Evolutionary conservation across 2,888 invertebrate genomes (phyloP).

Genomic region (Hypercompe scribonia): DNA sequence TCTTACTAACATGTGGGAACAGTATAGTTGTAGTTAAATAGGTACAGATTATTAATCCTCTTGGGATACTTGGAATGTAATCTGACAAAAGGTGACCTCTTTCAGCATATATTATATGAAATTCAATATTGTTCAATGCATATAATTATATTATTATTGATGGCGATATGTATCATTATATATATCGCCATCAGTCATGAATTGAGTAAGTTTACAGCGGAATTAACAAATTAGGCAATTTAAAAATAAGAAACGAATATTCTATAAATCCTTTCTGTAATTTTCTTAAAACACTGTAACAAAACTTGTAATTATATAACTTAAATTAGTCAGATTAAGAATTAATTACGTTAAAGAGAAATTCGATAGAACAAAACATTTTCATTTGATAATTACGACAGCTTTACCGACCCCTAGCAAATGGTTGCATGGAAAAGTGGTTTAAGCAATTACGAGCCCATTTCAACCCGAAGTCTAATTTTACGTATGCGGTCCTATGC

Average conservation of each 20-base stretch:
- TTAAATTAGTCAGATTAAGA: not conserved
- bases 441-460: not conserved
- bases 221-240: not conserved
- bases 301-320: not conserved
- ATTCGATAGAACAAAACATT: not conserved
- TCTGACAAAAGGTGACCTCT: not conserved
- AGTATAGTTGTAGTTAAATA: slow-evolving; percentile 1
- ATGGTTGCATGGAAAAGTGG: not conserved
- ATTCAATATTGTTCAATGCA: not conserved
- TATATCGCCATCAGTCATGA: not conserved
- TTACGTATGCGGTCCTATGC: not conserved
- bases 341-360: not conserved
- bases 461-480: not conserved
- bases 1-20: not conserved
- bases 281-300: not conserved
- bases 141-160: not conserved
- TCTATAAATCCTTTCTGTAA: not conserved
- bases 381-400: not conserved
- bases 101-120: not conserved
- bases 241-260: not conserved
- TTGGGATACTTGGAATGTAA: slow-evolving; percentile 6
- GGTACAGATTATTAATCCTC: slow-evolving; percentile 12
- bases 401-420: not conserved
- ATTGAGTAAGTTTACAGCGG: not conserved
- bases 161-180: not conserved